Evolutionary conservation across 2,113 vertebrate species (phyloP).

Genomic region (Albula goreensis): DNA sequence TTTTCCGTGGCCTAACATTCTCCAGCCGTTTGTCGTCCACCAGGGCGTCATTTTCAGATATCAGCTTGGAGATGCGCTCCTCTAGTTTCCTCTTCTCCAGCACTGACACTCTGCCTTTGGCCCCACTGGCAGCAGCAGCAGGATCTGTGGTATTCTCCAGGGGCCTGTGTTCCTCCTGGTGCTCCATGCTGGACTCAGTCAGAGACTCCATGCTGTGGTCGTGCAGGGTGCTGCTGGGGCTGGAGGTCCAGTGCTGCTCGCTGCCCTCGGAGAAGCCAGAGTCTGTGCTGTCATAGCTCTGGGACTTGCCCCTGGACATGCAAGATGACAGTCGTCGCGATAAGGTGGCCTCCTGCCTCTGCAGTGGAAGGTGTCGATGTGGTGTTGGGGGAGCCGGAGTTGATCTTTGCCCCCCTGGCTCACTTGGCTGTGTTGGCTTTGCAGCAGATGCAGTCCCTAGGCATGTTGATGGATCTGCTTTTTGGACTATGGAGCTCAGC

Average conservation of each 20-base stretch:
- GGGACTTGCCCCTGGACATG: constrained; percentile 72
- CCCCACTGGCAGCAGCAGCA: constrained; percentile 44
- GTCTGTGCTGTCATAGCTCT: constrained; percentile 92
- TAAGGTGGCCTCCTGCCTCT: constrained; percentile 76
- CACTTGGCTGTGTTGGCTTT: constrained; percentile 1
- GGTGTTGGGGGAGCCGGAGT: constrained; percentile 44
- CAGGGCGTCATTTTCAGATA: constrained; percentile 88
- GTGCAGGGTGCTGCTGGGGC: constrained; percentile 66
- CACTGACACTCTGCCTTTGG: constrained; percentile 48
- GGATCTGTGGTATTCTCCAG: constrained; percentile 22
- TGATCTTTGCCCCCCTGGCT: constrained; percentile 48
- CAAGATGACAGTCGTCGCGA: constrained; percentile 78
- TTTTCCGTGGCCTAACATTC: constrained; percentile 88
- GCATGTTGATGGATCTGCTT: constrained; percentile 14
- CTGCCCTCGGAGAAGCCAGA: constrained; percentile 90
- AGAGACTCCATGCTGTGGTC: constrained; percentile 75
- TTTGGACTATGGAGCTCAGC: constrained; percentile 21
- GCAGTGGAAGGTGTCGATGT: constrained; percentile 67
- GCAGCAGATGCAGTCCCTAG: not conserved
- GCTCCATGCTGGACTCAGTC: constrained; percentile 55
- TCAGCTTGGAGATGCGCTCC: constrained; percentile 87
- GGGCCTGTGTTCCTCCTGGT: constrained; percentile 27
- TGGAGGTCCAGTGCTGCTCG: constrained; percentile 73
- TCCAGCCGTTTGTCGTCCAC: constrained; percentile 88
- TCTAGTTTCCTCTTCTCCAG: constrained; percentile 81